phyloP scores from a whole-genome alignment of 2,888 invertebrate genomes.

The Papilio elwesi region DNA sequence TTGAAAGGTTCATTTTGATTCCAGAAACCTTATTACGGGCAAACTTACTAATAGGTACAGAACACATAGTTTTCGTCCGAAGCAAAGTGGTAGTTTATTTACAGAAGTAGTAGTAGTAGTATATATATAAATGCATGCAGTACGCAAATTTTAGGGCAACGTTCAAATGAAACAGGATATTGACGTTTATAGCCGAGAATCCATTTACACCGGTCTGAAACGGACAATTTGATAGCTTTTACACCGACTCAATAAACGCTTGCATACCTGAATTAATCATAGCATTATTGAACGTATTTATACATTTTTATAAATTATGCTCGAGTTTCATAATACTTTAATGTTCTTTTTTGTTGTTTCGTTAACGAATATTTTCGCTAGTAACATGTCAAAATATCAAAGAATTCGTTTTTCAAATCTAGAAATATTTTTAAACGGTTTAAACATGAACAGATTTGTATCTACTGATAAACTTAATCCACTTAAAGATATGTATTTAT shows the following conservation, averaged over 20 bases:
- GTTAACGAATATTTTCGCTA: no score
- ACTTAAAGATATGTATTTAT: conserved; percentile 32
- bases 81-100: conserved; percentile 29
- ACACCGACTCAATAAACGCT: conserved; percentile 34
- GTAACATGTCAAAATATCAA: not conserved
- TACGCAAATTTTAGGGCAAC: conserved; percentile 51
- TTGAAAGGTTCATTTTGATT: conserved; percentile 49
- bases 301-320: not conserved
- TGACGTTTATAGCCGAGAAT: conserved; percentile 60
- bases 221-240: conserved; percentile 51
- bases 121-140: conserved; percentile 56
- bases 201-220: conserved; percentile 55
- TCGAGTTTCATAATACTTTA: no score
- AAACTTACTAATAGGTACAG: not conserved
- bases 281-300: not conserved
- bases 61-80: conserved; percentile 17
- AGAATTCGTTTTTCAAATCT: not conserved
- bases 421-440: conserved; percentile 15
- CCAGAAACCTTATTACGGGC: not conserved
- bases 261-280: not conserved
- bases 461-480: conserved; percentile 27
- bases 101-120: conserved; percentile 60
- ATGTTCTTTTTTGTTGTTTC: conserved; percentile 19
- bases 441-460: conserved; percentile 29
- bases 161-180: conserved; percentile 63